Percentiles rank a stretch among this genome's conserved stretches.
These are phyloP conservation scores for Lepus europaeus DNA, from an alignment of 2,113 vertebrate genomes.

Conservation along the genomic window DNA sequence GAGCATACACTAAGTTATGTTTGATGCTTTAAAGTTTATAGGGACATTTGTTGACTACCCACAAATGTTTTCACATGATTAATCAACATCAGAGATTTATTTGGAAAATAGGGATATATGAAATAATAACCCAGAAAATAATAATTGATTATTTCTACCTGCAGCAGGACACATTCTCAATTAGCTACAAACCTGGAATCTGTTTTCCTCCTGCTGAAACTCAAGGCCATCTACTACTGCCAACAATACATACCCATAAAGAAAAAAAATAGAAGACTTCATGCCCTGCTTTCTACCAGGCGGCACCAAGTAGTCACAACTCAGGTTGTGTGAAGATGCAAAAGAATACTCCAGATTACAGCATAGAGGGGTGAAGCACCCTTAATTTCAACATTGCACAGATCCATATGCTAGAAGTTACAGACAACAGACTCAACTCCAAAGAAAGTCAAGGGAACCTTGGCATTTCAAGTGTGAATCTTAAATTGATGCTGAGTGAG, in stretches of 20 bases:
- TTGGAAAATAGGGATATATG: neutral
- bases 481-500: too few relatives aligned
- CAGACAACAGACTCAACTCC: neutral
- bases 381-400: neutral
- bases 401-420: neutral
- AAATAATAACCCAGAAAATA: neutral
- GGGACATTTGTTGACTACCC: neutral
- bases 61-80: neutral
- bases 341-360: neutral
- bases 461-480: too few relatives aligned
- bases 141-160: neutral
- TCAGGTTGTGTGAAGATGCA: neutral
- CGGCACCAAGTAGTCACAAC: neutral
- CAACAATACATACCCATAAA: neutral
- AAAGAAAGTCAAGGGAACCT: neutral
- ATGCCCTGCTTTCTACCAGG: neutral
- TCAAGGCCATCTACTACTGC: neutral
- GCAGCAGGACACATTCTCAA: neutral
- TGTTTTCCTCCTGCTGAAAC: neutral
- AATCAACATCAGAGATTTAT: neutral
- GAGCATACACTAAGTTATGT: too few relatives aligned
- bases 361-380: neutral
- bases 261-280: neutral
- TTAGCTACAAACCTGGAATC: neutral
- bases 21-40: neutral